These are phyloP conservation scores for Sphaerophoria rueppellii DNA, from an alignment of 2,888 invertebrate species.

Conservation along the genomic window DNA sequence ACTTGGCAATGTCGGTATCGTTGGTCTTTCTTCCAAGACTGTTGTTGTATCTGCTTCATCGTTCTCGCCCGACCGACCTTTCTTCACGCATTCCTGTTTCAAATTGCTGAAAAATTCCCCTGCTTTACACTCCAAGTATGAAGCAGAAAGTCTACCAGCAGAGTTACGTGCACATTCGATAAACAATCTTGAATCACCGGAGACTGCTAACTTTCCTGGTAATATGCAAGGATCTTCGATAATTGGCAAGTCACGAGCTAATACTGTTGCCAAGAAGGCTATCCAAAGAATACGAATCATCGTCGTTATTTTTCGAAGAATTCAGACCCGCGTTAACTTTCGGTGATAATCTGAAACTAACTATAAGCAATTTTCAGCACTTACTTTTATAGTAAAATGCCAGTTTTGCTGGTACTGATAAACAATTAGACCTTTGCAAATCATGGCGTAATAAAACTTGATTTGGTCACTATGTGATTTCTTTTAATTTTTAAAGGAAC, in stretches of 20 bases:
- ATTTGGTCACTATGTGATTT: background rate
- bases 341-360: conserved; percentile 38
- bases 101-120: conserved; percentile 31
- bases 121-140: conserved; percentile 44
- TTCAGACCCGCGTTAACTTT: conserved; percentile 6
- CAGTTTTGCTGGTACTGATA: conserved; percentile 3
- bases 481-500: background rate
- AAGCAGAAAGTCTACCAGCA: conserved; percentile 38
- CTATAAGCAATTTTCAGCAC: background rate
- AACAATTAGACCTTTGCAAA: background rate
- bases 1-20: conserved; percentile 38
- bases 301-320: conserved; percentile 37
- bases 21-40: conserved; percentile 40
- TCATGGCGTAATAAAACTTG: background rate
- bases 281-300: conserved; percentile 44
- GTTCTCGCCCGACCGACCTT: conserved; percentile 20
- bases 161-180: conserved; percentile 38
- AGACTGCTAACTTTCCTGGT: conserved; percentile 49
- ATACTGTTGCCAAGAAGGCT: conserved; percentile 42
- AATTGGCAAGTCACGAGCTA: background rate
- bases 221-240: conserved; percentile 44
- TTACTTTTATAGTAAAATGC: conserved; percentile 63
- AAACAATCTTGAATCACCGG: conserved; percentile 35
- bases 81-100: conserved; percentile 21
- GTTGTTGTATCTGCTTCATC: conserved; percentile 44